A percentile compares a stretch with the other conserved stretches of the same genome.
These are phyloP conservation scores for Chironomus riparius DNA, from an alignment of 2,888 invertebrate species.

Conservation along the genomic window DNA sequence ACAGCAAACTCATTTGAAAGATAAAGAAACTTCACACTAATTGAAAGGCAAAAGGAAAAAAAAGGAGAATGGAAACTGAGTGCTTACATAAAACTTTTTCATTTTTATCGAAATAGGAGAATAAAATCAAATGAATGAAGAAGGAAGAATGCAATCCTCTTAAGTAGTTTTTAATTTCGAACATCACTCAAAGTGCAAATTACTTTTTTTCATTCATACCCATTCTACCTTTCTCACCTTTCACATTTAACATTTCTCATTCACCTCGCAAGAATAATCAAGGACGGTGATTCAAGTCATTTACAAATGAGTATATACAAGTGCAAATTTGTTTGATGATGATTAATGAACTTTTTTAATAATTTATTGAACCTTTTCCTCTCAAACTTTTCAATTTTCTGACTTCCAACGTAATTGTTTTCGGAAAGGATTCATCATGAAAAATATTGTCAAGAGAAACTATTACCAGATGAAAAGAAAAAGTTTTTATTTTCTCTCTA, in stretches of 20 bases:
- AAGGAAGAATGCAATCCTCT: neutral
- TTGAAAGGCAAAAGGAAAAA: neutral
- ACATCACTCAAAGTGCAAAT: slow-evolving; percentile 10
- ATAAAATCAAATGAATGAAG: neutral
- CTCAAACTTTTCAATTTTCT: neutral
- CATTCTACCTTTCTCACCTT: neutral
- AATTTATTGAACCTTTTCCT: slow-evolving; percentile 5
- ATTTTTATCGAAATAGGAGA: slow-evolving; percentile 2
- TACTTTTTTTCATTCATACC: neutral
- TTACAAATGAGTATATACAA: neutral
- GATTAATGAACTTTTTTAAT: slow-evolving; percentile 10
- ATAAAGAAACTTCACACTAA: slow-evolving; percentile 10
- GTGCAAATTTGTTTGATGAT: neutral
- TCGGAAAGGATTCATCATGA: too few species aligned
- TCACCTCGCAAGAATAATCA: too few species aligned
- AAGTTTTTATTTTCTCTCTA: too few species aligned
- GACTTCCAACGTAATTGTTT: too few species aligned
- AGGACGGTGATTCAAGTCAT: neutral
- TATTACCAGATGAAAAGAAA: too few species aligned
- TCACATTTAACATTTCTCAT: neutral
- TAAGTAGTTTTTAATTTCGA: slow-evolving; percentile 10
- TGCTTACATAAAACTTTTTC: slow-evolving; percentile 1
- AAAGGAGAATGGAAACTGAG: neutral
- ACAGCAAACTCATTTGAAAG: slow-evolving; percentile 8
- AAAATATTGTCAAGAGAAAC: too few species aligned